Percentiles rank a stretch among this genome's conserved stretches.
phyloP scores from a whole-genome alignment of 2,888 invertebrate species.

The Epinotia demarniana region DNA sequence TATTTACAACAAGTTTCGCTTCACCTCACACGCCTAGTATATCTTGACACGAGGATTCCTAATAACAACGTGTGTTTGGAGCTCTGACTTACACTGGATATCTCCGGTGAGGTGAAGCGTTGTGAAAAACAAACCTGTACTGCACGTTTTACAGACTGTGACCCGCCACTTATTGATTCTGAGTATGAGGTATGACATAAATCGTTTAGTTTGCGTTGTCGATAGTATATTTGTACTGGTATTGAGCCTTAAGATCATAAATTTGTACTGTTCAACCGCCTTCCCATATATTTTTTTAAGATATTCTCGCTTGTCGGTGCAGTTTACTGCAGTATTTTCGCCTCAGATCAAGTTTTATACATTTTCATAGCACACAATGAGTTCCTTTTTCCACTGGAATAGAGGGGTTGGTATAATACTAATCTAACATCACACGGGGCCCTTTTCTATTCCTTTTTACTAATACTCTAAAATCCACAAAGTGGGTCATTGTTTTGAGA shows the following conservation, averaged over 20 bases:
- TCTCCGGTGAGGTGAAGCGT: neutral
- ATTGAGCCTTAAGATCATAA: neutral
- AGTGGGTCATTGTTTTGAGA: no score
- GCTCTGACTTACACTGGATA: neutral
- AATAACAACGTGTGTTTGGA: neutral
- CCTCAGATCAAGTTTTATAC: no score
- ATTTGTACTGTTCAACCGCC: neutral
- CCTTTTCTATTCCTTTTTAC: no score
- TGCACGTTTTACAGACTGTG: slow-evolving; percentile 42
- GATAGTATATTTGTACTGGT: slow-evolving; percentile 12
- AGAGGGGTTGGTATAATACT: no score
- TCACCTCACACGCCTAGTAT: neutral
- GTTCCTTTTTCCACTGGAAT: no score
- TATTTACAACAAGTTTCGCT: neutral
- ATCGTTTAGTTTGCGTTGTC: slow-evolving; percentile 36
- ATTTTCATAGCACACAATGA: no score
- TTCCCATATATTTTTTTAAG: neutral
- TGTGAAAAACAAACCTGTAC: neutral
- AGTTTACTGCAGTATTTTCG: no score
- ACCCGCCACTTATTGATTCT: slow-evolving; percentile 43
- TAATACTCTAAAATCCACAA: no score
- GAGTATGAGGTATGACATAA: slow-evolving; percentile 32
- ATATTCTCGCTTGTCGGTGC: neutral
- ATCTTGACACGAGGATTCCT: neutral
- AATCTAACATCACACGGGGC: no score